Evolutionary conservation across 1,140 invertebrate species (phyloP).

Genomic region (Campodea augens): DNA sequence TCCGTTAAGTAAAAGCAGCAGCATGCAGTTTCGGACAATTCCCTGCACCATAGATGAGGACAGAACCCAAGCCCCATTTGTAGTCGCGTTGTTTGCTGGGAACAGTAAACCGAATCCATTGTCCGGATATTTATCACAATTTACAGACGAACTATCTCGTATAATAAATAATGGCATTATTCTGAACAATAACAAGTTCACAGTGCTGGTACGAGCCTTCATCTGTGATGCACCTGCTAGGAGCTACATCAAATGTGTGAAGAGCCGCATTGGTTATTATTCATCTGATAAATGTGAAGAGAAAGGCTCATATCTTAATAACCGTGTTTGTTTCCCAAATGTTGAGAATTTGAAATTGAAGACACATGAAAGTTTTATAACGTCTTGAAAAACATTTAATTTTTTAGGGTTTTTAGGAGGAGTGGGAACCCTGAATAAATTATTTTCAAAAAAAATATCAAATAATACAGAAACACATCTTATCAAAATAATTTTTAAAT

Average conservation of each 20-base stretch:
- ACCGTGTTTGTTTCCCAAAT: too few relatives aligned
- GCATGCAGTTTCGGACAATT: constrained; percentile 5
- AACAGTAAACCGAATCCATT: neutral
- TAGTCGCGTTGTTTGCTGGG: constrained; percentile 1
- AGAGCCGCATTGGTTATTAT: constrained; percentile 9
- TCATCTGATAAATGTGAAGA: constrained; percentile 9
- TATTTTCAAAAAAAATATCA: too few relatives aligned
- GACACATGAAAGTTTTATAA: too few relatives aligned
- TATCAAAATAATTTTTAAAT: too few relatives aligned
- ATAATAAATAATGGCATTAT: constrained; percentile 5
- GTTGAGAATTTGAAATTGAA: too few relatives aligned
- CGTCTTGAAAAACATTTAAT: too few relatives aligned
- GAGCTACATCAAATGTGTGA: constrained; percentile 6
- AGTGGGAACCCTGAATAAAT: too few relatives aligned
- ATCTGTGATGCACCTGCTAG: constrained; percentile 12
- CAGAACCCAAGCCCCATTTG: neutral
- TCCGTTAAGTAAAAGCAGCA: constrained; percentile 1
- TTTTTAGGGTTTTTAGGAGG: too few relatives aligned
- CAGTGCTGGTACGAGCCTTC: constrained; percentile 6
- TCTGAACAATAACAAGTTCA: neutral
- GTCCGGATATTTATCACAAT: neutral
- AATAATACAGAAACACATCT: too few relatives aligned
- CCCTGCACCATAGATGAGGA: neutral
- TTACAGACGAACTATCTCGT: neutral
- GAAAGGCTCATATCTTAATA: too few relatives aligned